Evolutionary conservation across 2,888 invertebrate genomes (phyloP), one percentile per base, ranked within the genome.

Genomic region (Rugalucina vietnamica): DNA sequence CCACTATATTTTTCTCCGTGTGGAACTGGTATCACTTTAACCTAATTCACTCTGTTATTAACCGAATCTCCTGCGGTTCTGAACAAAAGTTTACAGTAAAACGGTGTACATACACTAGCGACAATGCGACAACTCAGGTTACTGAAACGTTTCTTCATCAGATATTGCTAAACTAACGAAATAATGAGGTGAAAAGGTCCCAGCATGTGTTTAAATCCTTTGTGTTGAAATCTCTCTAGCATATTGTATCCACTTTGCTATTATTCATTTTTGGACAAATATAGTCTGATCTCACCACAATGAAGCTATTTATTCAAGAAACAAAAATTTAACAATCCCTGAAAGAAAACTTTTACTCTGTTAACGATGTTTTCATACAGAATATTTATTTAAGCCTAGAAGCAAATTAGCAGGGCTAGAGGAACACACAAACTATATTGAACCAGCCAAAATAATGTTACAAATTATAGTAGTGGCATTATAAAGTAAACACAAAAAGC

Each of bases 121-220:
- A n/a, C n/a, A n/a, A n/a, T n/a, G n/a, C n/a, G 18, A 27, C 60
- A 60, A 27, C 60, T 24, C 10, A n/a, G 32, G 65, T 65, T 65
- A 34, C 32, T 18, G 65, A 65, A 57, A 65, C 34, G 65, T 65
- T 29, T 32, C 73, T 36, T 34, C 29, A 65, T 43, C 80, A 54
- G 29, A 36, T 60, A 39, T 74, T 74, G 69, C 80, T 75, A 80
- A 80, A 80, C 80, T 80, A 80, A 75, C 80, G 70, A 75, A 80
- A 71, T 60, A 81, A 49, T 36, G 76, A 57, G 81, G 81, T 81
- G 57, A 76, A 81, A 81, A 81, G 76, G 76, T 81, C 81, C 54
- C 57, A 49, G 43, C 49, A 39, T 72, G 72, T 72, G 72, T 72
- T 34, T 65, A 65, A 65, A 65, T 65, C 65, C 10, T 18, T 65